Evolutionary conservation across 2,888 invertebrate genomes (phyloP), one percentile per base, ranked within the genome.

Genomic region (Ectobius pallidus): DNA sequence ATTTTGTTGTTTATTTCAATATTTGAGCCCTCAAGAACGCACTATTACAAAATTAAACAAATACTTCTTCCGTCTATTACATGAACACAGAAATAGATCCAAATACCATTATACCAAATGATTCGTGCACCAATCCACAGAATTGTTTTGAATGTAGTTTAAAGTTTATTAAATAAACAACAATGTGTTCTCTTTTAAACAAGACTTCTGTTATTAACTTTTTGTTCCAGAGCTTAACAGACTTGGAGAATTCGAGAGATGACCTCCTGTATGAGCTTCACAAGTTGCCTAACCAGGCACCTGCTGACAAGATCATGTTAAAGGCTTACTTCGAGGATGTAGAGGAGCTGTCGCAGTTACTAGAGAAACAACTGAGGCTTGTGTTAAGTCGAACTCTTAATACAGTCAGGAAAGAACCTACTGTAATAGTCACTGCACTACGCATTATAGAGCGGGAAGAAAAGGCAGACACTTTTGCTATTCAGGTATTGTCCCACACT

Each of bases 381-480:
- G 93, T 97, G 75, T 82, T 99, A 69, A 93, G 93, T 74, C 87
- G 98, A 73, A 95, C 97, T 1, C 84, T 99, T 62, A 96, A 97
- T 80, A 97, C 96, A 1, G 97, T 98, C 0, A 87, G 97, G 25
- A 96, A 97, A 81, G 95, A 97, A 80, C 96, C 96, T 0, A 96
- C 95, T 0, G 92, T 96, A 9, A 95, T 99, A 77, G 99, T 99
- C 0, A 98, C 98, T 7, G 97, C 96, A 0, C 83, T 99, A 44
- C 87, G 99, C 77, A 97, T 99, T 71, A 95, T 99, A 78, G 99
- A 99, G 83, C 86, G 99, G 70, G 99, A 99, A 83, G 98, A 99
- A 80, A 95, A 94, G 83, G 92, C 95, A 39, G 99, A 99, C 86
- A 89, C 90, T 78, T 92, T 94, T 84, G 94, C 96, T 11, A 79